Conservation (phyloP, 2,797 vertebrate species). For the Manis pentadactyla region DNA sequence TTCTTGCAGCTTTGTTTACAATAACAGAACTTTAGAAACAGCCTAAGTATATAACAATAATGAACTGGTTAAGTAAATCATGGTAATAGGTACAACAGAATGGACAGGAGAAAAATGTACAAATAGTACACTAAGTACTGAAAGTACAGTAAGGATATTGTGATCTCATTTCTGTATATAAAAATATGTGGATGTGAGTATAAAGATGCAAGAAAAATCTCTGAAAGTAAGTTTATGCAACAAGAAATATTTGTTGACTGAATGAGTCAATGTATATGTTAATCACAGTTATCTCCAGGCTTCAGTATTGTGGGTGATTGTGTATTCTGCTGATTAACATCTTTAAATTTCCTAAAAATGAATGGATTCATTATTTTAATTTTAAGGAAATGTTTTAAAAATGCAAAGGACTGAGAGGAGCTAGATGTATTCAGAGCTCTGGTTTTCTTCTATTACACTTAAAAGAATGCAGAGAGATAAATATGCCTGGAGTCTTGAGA, state of each 20-base stretch:
- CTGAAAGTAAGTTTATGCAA: neutral
- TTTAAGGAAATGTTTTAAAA: neutral
- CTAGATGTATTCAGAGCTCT: neutral
- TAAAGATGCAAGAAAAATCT: neutral
- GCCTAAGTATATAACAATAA: neutral
- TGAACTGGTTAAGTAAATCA: neutral
- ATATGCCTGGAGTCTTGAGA: neutral
- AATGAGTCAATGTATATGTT: neutral
- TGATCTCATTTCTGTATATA: neutral
- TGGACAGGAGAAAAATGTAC: neutral
- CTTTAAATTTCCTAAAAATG: constrained; percentile 5
- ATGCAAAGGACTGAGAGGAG: neutral
- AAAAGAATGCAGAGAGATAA: constrained; percentile 19
- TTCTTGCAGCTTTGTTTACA: neutral
- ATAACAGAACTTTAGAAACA: neutral
- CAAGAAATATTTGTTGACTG: neutral
- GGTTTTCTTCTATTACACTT: neutral
- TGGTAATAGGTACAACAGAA: neutral
- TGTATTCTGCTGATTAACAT: neutral
- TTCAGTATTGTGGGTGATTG: neutral
- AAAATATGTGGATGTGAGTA: neutral
- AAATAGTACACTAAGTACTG: neutral
- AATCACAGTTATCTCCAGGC: neutral
- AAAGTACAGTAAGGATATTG: neutral
- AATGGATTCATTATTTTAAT: neutral